Evolutionary conservation across 2,797 vertebrate species (phyloP).

Genomic region (Scolopax bukidnonensis): DNA sequence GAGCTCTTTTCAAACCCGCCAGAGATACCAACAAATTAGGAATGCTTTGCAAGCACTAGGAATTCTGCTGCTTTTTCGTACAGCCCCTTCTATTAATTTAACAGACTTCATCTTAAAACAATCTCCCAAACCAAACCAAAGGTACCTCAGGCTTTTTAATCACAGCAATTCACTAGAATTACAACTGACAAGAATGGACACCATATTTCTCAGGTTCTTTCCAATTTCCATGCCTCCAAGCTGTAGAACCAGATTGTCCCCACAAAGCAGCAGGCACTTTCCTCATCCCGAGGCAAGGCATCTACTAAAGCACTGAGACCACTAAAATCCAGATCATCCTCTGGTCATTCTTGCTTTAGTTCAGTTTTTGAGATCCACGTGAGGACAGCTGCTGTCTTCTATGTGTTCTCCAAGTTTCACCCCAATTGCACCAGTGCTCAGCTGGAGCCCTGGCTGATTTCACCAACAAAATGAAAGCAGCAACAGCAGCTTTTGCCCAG

Average conservation of each 20-base stretch:
- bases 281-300: not conserved
- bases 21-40: not conserved
- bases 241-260: not conserved
- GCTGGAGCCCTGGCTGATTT: not conserved
- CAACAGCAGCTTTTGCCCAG: not conserved
- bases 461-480: not conserved
- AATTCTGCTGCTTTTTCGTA: not conserved
- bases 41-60: not conserved
- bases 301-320: not conserved
- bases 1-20: not conserved
- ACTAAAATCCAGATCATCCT: not conserved
- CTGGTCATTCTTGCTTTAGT: not conserved
- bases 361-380: not conserved
- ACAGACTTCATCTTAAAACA: not conserved
- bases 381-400: not conserved
- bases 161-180: not conserved
- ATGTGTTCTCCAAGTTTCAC: not conserved
- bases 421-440: not conserved
- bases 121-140: not conserved
- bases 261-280: not conserved
- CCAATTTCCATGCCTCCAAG: not conserved
- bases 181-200: not conserved
- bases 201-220: not conserved
- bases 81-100: not conserved
- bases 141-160: not conserved